phyloP scores from a whole-genome alignment of 1,140 invertebrate genomes.

The Meloidogyne floridensis region DNA sequence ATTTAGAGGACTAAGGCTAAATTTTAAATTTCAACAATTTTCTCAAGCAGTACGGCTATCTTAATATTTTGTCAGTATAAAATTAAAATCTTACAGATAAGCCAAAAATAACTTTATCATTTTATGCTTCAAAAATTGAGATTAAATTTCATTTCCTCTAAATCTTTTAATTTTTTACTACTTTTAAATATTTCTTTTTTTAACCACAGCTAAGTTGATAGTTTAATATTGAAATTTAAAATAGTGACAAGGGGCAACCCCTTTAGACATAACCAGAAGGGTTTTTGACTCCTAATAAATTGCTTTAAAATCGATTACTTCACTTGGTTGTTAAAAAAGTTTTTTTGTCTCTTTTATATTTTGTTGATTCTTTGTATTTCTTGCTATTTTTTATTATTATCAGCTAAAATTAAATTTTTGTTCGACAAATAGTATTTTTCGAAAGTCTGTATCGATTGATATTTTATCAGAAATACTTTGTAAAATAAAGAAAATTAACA shows the following conservation, averaged over 20 bases:
- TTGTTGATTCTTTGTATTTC: neutral
- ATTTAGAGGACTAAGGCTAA: no score
- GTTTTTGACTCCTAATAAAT: neutral
- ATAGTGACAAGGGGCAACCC: no score
- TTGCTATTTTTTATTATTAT: neutral
- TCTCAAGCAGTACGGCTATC: no score
- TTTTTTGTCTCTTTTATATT: neutral
- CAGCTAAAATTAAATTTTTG: neutral
- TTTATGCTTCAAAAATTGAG: neutral
- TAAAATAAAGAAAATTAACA: no score
- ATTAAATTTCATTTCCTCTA: neutral
- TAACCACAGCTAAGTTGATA: neutral
- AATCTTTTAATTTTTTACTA: neutral
- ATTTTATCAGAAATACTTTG: neutral
- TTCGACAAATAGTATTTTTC: no score
- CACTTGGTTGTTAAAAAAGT: neutral
- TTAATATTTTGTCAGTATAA: no score
- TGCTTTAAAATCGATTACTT: neutral
- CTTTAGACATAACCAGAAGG: no score
- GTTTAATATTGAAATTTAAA: neutral
- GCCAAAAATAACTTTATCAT: neutral
- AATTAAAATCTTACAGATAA: no score
- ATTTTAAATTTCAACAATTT: no score
- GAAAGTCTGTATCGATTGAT: neutral
- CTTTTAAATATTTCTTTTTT: no score